Base-by-base conservation (phyloP, 2,113 vertebrate genomes). In the Edolisoma coerulescens region DNA sequence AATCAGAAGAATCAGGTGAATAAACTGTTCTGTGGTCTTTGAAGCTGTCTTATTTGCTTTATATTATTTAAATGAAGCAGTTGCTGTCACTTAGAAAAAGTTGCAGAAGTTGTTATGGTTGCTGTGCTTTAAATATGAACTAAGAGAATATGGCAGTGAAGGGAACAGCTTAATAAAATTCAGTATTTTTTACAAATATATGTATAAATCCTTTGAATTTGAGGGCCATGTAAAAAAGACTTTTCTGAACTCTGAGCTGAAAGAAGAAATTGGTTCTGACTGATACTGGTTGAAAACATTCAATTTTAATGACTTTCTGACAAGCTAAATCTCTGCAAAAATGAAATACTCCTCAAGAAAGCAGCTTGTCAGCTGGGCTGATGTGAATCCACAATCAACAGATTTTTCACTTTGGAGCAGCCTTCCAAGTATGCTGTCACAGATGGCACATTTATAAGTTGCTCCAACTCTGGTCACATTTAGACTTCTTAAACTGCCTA, bases 1-100 rank as follows among this genome's bases (percentile, higher is more conserved):
- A 93, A 87, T 89, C 96, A 87, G 89, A 19, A 91, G 93, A 61
- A 68, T 87, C 96, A 97, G 97, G 98, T 98, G 60, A 97, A 22
- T 45, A 39, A 65, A 56, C 14, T 91, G 50, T 91, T 92, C 24
- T 4, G 0, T 60, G 17, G 56, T 74, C 59, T 88, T 91, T 82
- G 26, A 86, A 86, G 45, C 21, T 65, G 16, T 89, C 65, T 84
- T 71, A 47, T 49, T 61, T 83, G 33, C 54, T 52, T 80, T 85
- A 69, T 7, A 1, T 61, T 84, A 77, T 28, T 70, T 78, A 86
- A 90, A n/a, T 71, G 75, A 57, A 59, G 42, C 35, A 68, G 35
- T 71, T 60, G 11, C 52, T 91, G 17, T 61, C 49, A 57, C 23
- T 76, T 60, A 30, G 6, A 67, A 87, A 81, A 74, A 49, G 20